Evolutionary conservation across 1,140 invertebrate genomes (phyloP).

Genomic region (Drosophila lacteicornis): DNA sequence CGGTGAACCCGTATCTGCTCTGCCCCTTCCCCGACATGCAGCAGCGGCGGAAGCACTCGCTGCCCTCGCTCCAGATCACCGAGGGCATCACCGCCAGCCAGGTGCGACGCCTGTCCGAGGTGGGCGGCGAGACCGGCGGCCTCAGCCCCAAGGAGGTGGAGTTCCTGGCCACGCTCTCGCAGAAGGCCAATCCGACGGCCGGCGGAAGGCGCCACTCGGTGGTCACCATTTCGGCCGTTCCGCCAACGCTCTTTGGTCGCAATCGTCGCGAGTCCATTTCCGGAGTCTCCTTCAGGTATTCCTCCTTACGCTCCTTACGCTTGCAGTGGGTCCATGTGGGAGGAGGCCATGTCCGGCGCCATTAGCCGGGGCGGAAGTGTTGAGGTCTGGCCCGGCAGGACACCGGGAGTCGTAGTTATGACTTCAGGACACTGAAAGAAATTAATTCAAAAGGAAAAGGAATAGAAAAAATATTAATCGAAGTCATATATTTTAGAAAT

Average conservation of each 20-base stretch:
- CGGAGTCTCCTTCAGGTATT: conserved; percentile 86
- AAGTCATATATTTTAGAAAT: no score
- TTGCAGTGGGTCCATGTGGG: no score
- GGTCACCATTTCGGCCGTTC: conserved; percentile 92
- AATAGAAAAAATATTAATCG: no score
- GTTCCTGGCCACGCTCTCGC: conserved; percentile 88
- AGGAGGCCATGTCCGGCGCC: conserved; percentile 5
- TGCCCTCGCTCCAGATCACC: conserved; percentile 92
- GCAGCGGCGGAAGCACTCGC: conserved; percentile 91
- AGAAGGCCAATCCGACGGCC: conserved; percentile 86
- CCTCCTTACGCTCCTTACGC: not conserved
- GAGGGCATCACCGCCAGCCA: conserved; percentile 93
- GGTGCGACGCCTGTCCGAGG: conserved; percentile 91
- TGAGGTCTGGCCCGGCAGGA: not conserved
- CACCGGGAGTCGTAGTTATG: conserved; percentile 6
- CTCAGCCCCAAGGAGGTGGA: conserved; percentile 90
- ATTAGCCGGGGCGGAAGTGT: conserved; percentile 26
- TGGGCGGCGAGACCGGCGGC: conserved; percentile 89
- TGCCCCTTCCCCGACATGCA: conserved; percentile 90
- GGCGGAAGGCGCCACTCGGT: conserved; percentile 92
- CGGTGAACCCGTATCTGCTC: conserved; percentile 91
- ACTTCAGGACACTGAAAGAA: not conserved
- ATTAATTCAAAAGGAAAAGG: not conserved
- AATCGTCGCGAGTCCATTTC: conserved; percentile 93
- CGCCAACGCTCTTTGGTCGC: conserved; percentile 90